A percentile compares a stretch with the other conserved stretches of the same genome.
phyloP scores from a whole-genome alignment of 2,797 vertebrate species.

The Benthosema pterotum region DNA sequence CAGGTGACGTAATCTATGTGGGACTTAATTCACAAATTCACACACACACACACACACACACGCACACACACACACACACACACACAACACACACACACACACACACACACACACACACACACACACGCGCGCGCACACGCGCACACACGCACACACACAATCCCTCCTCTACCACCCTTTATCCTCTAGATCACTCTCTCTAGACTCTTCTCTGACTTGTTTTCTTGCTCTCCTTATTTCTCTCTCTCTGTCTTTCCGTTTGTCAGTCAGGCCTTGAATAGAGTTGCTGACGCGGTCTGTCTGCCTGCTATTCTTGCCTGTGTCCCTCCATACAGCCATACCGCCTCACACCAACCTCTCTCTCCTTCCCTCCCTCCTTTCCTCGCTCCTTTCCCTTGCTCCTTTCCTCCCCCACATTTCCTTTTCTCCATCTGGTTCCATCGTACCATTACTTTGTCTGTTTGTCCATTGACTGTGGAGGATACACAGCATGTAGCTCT shows the following conservation, averaged over 20 bases:
- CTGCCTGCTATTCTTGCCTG: conserved; percentile 39
- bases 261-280: conserved; percentile 37
- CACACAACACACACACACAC: no score
- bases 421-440: neutral
- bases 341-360: neutral
- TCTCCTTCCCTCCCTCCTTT: neutral
- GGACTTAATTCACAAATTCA: no score
- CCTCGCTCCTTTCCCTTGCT: conserved; percentile 1
- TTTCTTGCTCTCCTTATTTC: neutral
- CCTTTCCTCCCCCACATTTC: neutral
- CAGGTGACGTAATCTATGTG: no score
- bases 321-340: conserved; percentile 10
- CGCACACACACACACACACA: no score
- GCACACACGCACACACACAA: neutral
- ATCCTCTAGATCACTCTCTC: neutral
- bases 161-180: neutral
- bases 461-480: neutral
- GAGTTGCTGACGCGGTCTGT: conserved; percentile 41
- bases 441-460: neutral
- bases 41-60: no score
- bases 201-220: neutral
- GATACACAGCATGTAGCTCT: neutral
- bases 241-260: conserved; percentile 28
- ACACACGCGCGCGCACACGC: no score
- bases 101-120: no score